phyloP scores from a whole-genome alignment of 2,113 vertebrate species.

The Myocastor coypus region DNA sequence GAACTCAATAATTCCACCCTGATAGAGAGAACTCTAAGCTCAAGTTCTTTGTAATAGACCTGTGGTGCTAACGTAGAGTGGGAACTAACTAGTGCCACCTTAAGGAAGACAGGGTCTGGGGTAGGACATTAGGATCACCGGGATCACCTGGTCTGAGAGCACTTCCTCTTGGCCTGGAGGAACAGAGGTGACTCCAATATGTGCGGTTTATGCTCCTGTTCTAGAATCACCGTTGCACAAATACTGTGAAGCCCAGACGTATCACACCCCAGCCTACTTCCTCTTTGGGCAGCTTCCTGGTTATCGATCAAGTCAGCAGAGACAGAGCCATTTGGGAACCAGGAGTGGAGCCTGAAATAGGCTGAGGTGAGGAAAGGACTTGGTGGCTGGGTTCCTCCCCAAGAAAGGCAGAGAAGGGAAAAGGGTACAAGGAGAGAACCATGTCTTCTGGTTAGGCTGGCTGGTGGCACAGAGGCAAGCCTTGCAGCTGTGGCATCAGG shows the following conservation, averaged over 20 bases:
- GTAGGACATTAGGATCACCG: neutral
- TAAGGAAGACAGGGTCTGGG: neutral
- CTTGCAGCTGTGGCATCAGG: neutral
- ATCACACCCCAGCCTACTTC: neutral
- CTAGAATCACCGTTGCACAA: neutral
- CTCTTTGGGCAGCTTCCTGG: neutral
- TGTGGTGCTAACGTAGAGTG: neutral
- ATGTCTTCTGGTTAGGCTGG: neutral
- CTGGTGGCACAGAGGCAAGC: neutral
- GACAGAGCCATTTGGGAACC: neutral
- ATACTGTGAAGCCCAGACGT: neutral
- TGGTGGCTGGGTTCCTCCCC: neutral
- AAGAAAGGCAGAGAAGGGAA: neutral
- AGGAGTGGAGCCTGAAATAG: neutral
- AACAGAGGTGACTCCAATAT: neutral
- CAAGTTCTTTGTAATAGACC: neutral
- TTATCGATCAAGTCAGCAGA: neutral
- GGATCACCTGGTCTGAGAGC: neutral
- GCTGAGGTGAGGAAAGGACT: neutral
- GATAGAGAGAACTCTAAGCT: neutral
- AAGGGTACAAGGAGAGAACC: rapidly evolving
- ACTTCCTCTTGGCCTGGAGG: slow-evolving; percentile 3
- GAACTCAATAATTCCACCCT: neutral
- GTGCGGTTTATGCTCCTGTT: neutral
- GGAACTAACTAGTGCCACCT: neutral